Conservation (phyloP, 2,797 vertebrate genomes). For the Graptemys geographica region DNA sequence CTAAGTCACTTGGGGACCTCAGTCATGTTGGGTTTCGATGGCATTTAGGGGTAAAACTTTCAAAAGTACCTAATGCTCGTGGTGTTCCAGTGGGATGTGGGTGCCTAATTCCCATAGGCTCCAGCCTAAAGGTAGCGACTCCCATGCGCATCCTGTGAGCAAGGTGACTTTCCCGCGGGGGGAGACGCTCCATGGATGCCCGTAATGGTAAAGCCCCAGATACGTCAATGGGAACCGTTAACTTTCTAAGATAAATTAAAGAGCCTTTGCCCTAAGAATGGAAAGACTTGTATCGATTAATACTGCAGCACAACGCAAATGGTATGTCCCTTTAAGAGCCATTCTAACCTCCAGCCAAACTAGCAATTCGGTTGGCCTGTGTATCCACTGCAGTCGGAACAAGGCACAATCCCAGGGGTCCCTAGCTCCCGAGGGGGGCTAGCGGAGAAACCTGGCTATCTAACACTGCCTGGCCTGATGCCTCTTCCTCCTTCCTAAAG, state of each 20-base stretch:
- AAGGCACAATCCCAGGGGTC: not conserved
- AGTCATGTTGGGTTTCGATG: not conserved
- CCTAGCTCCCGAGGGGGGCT: not conserved
- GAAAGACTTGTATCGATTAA: too few species aligned
- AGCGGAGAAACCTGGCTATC: not conserved
- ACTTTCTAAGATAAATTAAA: not conserved
- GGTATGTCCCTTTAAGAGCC: not conserved
- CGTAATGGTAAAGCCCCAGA: not conserved
- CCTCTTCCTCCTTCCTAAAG: not conserved
- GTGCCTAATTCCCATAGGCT: not conserved
- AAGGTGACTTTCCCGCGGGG: not conserved
- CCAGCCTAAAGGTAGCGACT: not conserved
- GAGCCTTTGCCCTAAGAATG: not conserved
- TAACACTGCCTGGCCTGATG: not conserved
- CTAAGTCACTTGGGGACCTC: not conserved
- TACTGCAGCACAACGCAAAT: not conserved
- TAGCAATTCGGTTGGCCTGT: too few species aligned
- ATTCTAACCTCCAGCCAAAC: too few species aligned
- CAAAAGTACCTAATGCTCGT: too few species aligned
- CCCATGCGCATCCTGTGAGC: too few species aligned
- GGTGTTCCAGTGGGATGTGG: not conserved
- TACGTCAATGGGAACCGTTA: not conserved
- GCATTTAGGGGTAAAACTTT: not conserved
- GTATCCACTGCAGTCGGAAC: too few species aligned
- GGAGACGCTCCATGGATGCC: not conserved